These are phyloP conservation scores for Dissostichus mawsoni DNA, from an alignment of 2,113 vertebrate species.

Conservation along the genomic window DNA sequence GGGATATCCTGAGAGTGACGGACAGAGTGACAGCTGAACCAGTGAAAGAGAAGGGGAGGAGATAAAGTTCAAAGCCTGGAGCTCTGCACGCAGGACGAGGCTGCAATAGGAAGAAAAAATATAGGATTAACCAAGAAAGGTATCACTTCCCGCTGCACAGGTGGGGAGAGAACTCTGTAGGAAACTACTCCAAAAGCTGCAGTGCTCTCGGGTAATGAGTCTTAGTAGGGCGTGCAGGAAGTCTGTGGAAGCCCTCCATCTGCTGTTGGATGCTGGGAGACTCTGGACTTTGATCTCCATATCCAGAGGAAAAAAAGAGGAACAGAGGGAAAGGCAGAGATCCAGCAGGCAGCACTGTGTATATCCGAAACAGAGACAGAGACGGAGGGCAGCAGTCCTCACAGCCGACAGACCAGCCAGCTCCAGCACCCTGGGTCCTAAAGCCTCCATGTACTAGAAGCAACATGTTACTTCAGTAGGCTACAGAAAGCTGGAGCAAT, in stretches of 20 bases:
- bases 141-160: conserved; percentile 16
- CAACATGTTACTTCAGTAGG: neutral
- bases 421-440: conserved; percentile 64
- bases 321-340: conserved; percentile 18
- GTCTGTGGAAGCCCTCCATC: conserved; percentile 35
- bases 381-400: conserved; percentile 26
- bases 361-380: conserved; percentile 32
- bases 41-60: conserved; percentile 43
- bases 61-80: conserved; percentile 1
- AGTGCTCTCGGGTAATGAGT: conserved; percentile 12
- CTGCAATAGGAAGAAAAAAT: neutral
- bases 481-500: neutral
- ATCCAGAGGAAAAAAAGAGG: neutral
- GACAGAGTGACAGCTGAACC: conserved; percentile 65
- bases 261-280: conserved; percentile 39
- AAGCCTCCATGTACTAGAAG: conserved; percentile 26
- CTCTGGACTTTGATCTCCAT: conserved; percentile 24
- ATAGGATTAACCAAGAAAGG: conserved; percentile 1
- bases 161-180: conserved; percentile 20
- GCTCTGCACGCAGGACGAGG: neutral
- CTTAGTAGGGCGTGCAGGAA: conserved; percentile 1
- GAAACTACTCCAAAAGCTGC: conserved; percentile 48
- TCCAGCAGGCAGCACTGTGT: conserved; percentile 41
- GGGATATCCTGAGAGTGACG: conserved; percentile 66
- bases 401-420: neutral